Base-by-base conservation (phyloP, 2,888 invertebrate genomes). In the Argyresthia albistria region DNA sequence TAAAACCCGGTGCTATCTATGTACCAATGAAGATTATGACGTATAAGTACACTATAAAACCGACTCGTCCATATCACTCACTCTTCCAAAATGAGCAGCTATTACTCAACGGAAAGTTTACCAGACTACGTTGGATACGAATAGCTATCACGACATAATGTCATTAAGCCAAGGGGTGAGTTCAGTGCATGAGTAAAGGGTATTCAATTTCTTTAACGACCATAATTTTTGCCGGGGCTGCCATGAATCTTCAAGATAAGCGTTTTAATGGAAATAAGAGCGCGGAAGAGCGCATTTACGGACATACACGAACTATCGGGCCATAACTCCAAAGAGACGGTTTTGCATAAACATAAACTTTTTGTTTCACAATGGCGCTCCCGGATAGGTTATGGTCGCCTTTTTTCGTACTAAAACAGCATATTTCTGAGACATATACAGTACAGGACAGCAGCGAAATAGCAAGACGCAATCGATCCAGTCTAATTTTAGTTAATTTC, bases 211-310 rank as follows among this genome's bases (percentile, higher is more conserved):
- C 76, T 78, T 74, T 76, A 77, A 79, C 76, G 76, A 73, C 77
- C 71, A 73, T 77, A 73, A 77, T 78, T 76, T 76, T 79, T 73
- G 74, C 60, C 69, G 70, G 64, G 64, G 60, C 67, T 61, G 58
- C 71, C 70, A 80, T 81, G 78, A 80, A 80, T 80, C 78, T 80
- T 70, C 60, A 69, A 79, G 80, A 82, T 80, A 80, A 79, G 68
- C 70, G 71, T 74, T 76, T 64, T 80, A 78, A 80, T 80, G 76
- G 76, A 74, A 76, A 79, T 79, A 78, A 73, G 66, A 75, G 70
- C 67, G 66, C 70, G 65, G 61, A 64, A 59, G 62, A 64, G 69
- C 70, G 66, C 75, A 73, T 74, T 50, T 70, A 73, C 65, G 74
- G 69, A 72, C 73, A 74, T 73, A 75, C 66, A 66, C 64, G 69